Conservation (phyloP, 2,888 invertebrate genomes). For the Galerucella pusilla region DNA sequence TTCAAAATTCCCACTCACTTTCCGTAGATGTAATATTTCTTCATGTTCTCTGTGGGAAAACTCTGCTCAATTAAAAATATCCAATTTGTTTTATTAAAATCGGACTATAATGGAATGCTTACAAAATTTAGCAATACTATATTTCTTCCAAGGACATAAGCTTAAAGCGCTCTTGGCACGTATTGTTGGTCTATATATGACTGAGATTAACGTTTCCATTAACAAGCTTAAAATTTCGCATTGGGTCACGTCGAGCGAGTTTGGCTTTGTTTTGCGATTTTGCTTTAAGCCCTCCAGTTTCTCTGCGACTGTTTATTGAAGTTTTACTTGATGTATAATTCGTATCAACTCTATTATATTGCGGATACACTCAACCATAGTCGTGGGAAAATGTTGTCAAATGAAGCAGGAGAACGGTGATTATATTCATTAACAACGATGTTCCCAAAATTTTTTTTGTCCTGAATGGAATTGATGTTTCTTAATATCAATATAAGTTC, state of each 20-base stretch:
- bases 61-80: no score
- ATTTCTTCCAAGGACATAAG: background rate
- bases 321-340: background rate
- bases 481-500: no score
- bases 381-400: background rate
- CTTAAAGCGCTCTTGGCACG: background rate
- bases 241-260: slow-evolving; percentile 4
- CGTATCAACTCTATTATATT: background rate
- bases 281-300: slow-evolving; percentile 4
- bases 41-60: no score
- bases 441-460: background rate
- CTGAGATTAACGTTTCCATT: slow-evolving; percentile 8
- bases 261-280: slow-evolving; percentile 4
- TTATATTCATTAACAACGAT: background rate
- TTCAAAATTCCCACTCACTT: no score
- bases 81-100: no score
- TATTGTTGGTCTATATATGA: background rate
- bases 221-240: background rate
- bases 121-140: background rate
- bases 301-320: background rate
- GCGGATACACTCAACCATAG: background rate
- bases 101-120: background rate
- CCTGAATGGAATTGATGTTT: background rate
- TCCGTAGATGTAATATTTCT: no score
- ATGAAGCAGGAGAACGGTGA: background rate